These are phyloP conservation scores for Drosophila parthenogenetica DNA, from an alignment of 2,888 invertebrate genomes.

Conservation along the genomic window DNA sequence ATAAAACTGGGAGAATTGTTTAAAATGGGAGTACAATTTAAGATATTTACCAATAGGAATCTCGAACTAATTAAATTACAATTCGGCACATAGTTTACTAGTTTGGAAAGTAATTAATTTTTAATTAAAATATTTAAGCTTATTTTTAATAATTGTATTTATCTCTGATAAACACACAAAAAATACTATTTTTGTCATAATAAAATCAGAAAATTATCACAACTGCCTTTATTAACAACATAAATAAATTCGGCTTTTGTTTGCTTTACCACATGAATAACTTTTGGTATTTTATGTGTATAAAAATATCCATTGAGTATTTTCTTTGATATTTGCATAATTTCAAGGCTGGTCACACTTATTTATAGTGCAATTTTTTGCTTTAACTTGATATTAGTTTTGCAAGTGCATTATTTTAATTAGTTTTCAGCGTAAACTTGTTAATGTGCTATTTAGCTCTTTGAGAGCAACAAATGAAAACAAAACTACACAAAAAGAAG, in stretches of 20 bases:
- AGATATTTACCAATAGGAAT: not conserved
- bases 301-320: not conserved
- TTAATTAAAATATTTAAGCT: too few species aligned
- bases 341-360: not conserved
- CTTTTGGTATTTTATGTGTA: not conserved
- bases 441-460: conserved; percentile 33
- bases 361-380: not conserved
- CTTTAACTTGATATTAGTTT: too few species aligned
- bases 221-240: not conserved
- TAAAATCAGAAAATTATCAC: not conserved
- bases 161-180: too few species aligned
- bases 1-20: not conserved
- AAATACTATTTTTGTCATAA: too few species aligned
- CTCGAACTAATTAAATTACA: not conserved
- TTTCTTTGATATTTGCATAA: not conserved
- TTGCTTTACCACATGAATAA: not conserved
- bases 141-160: too few species aligned
- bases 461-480: conserved; percentile 6
- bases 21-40: not conserved
- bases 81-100: too few species aligned
- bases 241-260: not conserved
- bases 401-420: not conserved
- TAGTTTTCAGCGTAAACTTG: not conserved
- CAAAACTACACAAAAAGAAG: conserved; percentile 9
- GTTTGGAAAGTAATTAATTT: too few species aligned